Conservation (phyloP, 2,888 invertebrate genomes). For the Dolichomitus sp. region DNA sequence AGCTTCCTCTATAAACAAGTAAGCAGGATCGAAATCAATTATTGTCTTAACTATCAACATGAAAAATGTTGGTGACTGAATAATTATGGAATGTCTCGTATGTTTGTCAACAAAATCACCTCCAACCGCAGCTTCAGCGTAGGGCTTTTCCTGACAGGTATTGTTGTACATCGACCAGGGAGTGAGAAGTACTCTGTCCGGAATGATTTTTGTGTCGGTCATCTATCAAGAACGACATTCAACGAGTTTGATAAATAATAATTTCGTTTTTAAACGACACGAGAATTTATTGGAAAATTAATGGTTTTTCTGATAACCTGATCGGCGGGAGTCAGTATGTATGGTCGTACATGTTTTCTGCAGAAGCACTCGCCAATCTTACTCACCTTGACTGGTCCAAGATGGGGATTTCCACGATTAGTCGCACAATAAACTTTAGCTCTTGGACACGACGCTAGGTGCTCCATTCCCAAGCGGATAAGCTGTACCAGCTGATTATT, state of each 20-base stretch:
- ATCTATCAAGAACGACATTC: constrained; percentile 28
- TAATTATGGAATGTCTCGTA: too few species aligned
- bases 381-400: constrained; percentile 64
- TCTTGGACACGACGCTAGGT: constrained; percentile 51
- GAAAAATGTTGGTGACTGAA: too few species aligned
- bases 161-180: constrained; percentile 55
- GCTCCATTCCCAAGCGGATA: constrained; percentile 60
- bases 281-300: constrained; percentile 26
- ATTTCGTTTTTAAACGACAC: constrained; percentile 2
- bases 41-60: too few species aligned
- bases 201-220: constrained; percentile 3
- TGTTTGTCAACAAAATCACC: constrained; percentile 29
- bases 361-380: constrained; percentile 28
- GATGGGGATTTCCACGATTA: constrained; percentile 60
- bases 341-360: constrained; percentile 18
- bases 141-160: constrained; percentile 51
- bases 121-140: constrained; percentile 57
- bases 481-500: constrained; percentile 53
- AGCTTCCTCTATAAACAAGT: too few species aligned
- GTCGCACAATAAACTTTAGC: constrained; percentile 64
- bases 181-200: constrained; percentile 41
- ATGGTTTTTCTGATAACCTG: not conserved
- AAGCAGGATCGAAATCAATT: too few species aligned
- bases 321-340: constrained; percentile 8
- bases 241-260: not conserved